Percentiles rank a stretch among this genome's conserved stretches.
Evolutionary conservation across 2,797 vertebrate genomes (phyloP).

Genomic region (Pteronotus mesoamericanus): DNA sequence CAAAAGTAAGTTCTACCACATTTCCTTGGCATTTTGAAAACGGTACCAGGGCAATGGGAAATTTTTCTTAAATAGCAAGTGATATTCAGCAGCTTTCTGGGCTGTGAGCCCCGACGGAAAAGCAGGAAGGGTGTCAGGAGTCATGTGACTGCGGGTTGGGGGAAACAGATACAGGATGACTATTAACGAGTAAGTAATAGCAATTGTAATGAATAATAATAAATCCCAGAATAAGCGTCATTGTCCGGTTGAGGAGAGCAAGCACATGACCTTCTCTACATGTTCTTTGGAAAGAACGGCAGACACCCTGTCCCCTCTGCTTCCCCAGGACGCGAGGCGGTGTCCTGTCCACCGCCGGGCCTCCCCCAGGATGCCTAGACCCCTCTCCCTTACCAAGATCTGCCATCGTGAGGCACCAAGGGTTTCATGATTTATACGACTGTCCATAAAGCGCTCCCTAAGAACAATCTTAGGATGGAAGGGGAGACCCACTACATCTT

Average conservation of each 20-base stretch:
- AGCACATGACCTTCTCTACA: neutral
- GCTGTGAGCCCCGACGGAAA: neutral
- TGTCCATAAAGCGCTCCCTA: neutral
- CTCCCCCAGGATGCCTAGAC: neutral
- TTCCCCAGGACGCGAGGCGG: rapidly evolving
- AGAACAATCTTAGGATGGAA: neutral
- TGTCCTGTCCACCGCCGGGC: neutral
- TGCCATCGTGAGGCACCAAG: neutral
- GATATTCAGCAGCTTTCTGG: neutral
- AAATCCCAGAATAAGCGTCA: neutral
- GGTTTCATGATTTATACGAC: neutral
- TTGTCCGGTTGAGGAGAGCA: neutral
- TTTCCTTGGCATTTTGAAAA: neutral
- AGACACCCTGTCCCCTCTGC: no score
- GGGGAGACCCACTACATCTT: neutral
- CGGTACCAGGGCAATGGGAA: neutral
- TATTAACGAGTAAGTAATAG: neutral
- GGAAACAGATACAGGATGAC: neutral
- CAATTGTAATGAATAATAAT: neutral
- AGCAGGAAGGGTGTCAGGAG: neutral
- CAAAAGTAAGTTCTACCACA: neutral
- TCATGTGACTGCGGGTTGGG: neutral
- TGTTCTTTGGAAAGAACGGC: neutral
- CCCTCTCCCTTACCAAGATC: neutral
- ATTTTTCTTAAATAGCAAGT: neutral